Base-by-base conservation (phyloP, 2,113 vertebrate genomes). In the Upupa epops region DNA sequence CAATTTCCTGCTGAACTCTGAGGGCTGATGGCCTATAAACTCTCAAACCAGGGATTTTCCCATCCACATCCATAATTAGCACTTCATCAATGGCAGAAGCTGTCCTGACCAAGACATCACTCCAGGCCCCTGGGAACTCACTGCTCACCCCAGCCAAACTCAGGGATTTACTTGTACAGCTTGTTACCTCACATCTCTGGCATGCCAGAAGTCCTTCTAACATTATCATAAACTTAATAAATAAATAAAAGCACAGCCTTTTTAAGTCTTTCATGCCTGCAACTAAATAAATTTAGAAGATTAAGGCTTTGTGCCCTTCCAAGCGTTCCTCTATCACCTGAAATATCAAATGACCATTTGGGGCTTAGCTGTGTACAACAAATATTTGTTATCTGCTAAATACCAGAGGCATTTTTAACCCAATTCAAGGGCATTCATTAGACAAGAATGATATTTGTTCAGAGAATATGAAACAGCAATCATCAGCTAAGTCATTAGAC, bases 401-500 rank as follows among this genome's bases (percentile, higher is more conserved):
- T 54, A 85, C 48, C 82, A 92, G 74, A 89, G 61, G 32, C 90
- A 60, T 71, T 72, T 84, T 88, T 83, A 91, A 96, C 68, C 12
- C 59, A 71, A 19, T 77, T 90, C 83, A 81, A 93, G 78, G 88
- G 89, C 65, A 18, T 86, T 80, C 59, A 63, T 40, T 59, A 91
- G 42, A 84, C 17, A 63, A 42, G 61, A 84, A 70, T 11, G 9
- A 18, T 76, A 55, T 64, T 85, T 87, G 52, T 84, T 89, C 70
- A 87, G 68, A 70, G 81, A 51, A 32, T 11, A 66, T n/a, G 51
- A 56, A 76, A 70, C 31, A 91, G 65, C 81, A 91, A 93, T 95
- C 95, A 94, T 92, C 52, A 17, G 64, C 81, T 72, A 88, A 94
- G 77, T 88, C 96, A 95, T 94, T 95, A 96, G 86, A 58, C 51